Evolutionary conservation across 2,113 vertebrate species (phyloP).

Genomic region (Campylomormyrus tamandua): DNA sequence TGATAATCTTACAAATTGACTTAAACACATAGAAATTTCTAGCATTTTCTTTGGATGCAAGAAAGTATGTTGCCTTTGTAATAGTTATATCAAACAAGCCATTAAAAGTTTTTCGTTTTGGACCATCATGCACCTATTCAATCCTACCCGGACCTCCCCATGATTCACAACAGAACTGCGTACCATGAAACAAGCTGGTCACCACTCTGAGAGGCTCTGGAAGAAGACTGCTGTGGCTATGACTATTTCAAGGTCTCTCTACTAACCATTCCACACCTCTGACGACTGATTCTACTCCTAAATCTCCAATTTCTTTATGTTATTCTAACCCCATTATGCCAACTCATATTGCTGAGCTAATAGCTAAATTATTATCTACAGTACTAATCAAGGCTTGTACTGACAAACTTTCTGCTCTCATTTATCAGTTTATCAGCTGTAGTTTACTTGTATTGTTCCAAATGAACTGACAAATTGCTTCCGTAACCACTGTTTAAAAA

Average conservation of each 20-base stretch:
- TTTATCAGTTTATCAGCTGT: no score
- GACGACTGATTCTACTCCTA: not conserved
- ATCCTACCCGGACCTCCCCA: not conserved
- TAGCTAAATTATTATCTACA: not conserved
- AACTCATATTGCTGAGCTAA: not conserved
- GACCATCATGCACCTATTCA: not conserved
- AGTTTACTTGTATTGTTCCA: no score
- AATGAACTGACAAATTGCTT: no score
- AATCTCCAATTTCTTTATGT: not conserved
- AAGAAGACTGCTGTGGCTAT: not conserved
- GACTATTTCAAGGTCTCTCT: not conserved
- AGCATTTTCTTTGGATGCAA: not conserved
- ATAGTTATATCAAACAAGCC: not conserved
- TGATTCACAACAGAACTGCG: not conserved
- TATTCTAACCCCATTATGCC: not conserved
- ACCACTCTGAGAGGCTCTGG: not conserved
- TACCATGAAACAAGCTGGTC: not conserved
- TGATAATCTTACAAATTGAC: not conserved
- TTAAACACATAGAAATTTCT: not conserved
- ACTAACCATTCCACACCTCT: not conserved
- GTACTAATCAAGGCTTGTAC: no score
- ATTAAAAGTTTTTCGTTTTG: not conserved
- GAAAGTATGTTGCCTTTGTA: not conserved
- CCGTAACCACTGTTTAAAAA: no score
- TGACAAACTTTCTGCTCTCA: no score